Base-by-base conservation (phyloP, 1,140 invertebrate genomes). In the Bemisia tabaci region DNA sequence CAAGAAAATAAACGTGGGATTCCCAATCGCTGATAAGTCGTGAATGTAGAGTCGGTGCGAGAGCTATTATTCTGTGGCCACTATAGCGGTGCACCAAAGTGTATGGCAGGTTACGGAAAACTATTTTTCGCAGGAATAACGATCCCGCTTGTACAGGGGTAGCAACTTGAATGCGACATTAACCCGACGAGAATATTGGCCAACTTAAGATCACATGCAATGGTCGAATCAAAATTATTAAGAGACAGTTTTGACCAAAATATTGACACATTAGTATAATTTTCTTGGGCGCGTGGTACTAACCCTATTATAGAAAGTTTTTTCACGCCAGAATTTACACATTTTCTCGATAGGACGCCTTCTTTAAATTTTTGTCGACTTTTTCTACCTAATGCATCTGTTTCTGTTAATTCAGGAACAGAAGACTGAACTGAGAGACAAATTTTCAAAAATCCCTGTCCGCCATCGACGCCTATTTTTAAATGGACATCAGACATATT, bases 101-200 rank as follows among this genome's bases (percentile, higher is more conserved):
- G n/a, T n/a, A n/a, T n/a, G n/a, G n/a, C n/a, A n/a, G n/a, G n/a
- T n/a, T n/a, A n/a, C n/a, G n/a, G n/a, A n/a, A n/a, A n/a, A n/a
- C n/a, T n/a, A n/a, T n/a, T n/a, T n/a, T n/a, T n/a, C n/a, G n/a
- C n/a, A n/a, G n/a, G n/a, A n/a, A n/a, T n/a, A n/a, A n/a, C n/a
- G n/a, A n/a, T n/a, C n/a, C n/a, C n/a, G n/a, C n/a, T n/a, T n/a
- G 67, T 68, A 59, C 67, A 70, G 21, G 67, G 67, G 59, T 67
- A 67, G 22, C 62, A 1, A 22, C 60, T 65, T 17, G n/a, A 60
- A 22, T 70, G 69, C 22, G 63, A 65, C 69, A 70, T 70, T 1
- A 70, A 66, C 0, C 67, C 65, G 23, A 66, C 33, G n/a, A 68
- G 26, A 26, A 70, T 70, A 67, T 70, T 70, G 24, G 67, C 61